Base-by-base conservation (phyloP, 2,888 invertebrate species). In the Hirtodrosophila cameraria region DNA sequence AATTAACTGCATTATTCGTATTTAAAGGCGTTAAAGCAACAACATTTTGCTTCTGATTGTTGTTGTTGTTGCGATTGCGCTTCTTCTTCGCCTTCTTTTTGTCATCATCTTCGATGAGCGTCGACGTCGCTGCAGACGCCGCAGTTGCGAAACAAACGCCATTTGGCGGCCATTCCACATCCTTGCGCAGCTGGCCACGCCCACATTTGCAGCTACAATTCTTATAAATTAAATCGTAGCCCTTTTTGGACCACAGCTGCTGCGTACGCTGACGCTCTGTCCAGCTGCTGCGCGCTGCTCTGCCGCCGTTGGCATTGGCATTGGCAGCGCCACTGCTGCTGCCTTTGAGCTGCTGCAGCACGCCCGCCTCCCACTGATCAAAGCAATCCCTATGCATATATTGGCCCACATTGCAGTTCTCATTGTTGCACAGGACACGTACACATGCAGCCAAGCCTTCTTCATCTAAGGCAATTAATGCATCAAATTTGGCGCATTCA, bases 371-470 rank as follows among this genome's bases (percentile, higher is more conserved):
- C 97, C 97, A 99, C 81, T 95, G 94, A 77, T 97, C 97, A 92
- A 98, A 98, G 91, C 98, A 99, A 90, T 96, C 96, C 78, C 95
- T 94, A 93, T 99, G 99, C 98, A 99, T 98, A 90, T 95, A 97
- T 90, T 95, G 94, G 68, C 98, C 97, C 87, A 94, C 93, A 68
- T 93, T 92, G 92, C 99, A 99, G 88, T 94, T 94, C 89, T 97
- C 97, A 92, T 98, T 98, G 93, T 97, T 98, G 93, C 99, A 99
- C 75, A 95, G 93, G 60, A 99, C 97, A 90, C 96, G 95, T 76
- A 97, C 94, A 38, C 95, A 95, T 85, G 97, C 97, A 74, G 95
- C 93, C 46, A 95, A 92, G 65, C 96, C 94, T 69, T 95, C 94
- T 87, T 95, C 95, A 88, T 95, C 94, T 69, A 93, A 87, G 58